Conservation (phyloP, 2,113 vertebrate genomes). For the Mionectes macconnelli region DNA sequence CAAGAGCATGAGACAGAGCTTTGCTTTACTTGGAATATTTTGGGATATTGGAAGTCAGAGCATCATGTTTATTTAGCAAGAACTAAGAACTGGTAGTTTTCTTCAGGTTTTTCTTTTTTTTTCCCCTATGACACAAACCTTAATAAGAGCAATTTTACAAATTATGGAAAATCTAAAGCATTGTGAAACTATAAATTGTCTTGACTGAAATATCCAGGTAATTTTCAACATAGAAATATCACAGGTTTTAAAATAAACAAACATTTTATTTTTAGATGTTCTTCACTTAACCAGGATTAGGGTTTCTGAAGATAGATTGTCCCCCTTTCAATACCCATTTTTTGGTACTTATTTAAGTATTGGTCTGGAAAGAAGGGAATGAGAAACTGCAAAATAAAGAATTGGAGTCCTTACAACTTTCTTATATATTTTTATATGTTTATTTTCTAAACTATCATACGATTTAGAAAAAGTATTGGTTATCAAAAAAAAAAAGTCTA, state of each 20-base stretch:
- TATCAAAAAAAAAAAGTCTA: not conserved
- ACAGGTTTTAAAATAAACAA: not conserved
- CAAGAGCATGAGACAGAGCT: not conserved
- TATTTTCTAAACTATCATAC: not conserved
- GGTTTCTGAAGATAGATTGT: not conserved
- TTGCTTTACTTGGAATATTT: not conserved
- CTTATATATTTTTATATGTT: not conserved
- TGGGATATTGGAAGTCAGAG: not conserved
- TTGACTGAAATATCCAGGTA: not conserved
- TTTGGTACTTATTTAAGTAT: not conserved
- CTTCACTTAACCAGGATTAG: not conserved
- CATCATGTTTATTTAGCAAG: not conserved
- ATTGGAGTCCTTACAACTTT: not conserved
- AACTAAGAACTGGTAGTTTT: not conserved
- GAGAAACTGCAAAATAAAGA: not conserved
- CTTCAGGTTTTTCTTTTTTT: not conserved
- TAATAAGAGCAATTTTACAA: not conserved
- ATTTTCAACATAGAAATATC: not conserved
- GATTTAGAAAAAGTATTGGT: not conserved
- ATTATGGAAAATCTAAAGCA: not conserved
- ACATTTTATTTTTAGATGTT: not conserved
- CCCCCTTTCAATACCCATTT: accelerated
- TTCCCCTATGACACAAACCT: not conserved
- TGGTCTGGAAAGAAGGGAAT: not conserved
- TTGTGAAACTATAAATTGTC: not conserved